Evolutionary conservation across 2,888 invertebrate species (phyloP).

Genomic region (Nowickia ferox): DNA sequence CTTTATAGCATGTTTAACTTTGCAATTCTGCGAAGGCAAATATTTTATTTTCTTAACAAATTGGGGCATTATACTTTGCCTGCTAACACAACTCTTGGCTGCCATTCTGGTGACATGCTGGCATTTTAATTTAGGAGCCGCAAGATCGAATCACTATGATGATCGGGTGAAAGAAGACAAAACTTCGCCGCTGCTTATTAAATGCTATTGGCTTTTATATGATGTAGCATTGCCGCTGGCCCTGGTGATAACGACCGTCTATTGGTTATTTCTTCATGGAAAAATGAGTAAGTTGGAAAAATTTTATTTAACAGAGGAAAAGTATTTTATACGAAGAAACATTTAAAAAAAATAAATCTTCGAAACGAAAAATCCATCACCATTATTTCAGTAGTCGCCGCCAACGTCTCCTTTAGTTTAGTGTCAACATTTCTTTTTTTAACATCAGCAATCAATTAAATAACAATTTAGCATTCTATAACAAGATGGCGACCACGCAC

Average conservation of each 20-base stretch:
- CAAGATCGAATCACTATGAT: constrained; percentile 74
- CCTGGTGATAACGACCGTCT: constrained; percentile 89
- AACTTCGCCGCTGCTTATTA: constrained; percentile 80
- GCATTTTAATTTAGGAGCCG: constrained; percentile 78
- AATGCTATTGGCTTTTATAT: constrained; percentile 88
- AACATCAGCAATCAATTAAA: no score
- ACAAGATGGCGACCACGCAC: no score
- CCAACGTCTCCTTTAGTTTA: no score
- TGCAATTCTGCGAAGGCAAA: constrained; percentile 78
- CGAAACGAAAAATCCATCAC: no score
- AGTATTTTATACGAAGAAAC: no score
- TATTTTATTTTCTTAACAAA: constrained; percentile 83
- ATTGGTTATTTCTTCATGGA: constrained; percentile 86
- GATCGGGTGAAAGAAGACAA: neutral
- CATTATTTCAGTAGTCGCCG: no score
- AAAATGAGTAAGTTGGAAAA: constrained; percentile 78
- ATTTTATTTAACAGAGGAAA: no score
- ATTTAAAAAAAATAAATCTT: no score
- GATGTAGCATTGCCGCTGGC: constrained; percentile 87
- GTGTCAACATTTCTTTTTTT: no score
- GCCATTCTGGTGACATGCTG: constrained; percentile 81
- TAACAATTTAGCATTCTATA: no score
- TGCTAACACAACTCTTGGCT: constrained; percentile 78
- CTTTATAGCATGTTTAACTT: constrained; percentile 76
- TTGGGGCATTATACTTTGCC: constrained; percentile 81